Evolutionary conservation across 2,888 invertebrate genomes (phyloP), one percentile per base, ranked within the genome.

Genomic region (Cephus rjabovi): DNA sequence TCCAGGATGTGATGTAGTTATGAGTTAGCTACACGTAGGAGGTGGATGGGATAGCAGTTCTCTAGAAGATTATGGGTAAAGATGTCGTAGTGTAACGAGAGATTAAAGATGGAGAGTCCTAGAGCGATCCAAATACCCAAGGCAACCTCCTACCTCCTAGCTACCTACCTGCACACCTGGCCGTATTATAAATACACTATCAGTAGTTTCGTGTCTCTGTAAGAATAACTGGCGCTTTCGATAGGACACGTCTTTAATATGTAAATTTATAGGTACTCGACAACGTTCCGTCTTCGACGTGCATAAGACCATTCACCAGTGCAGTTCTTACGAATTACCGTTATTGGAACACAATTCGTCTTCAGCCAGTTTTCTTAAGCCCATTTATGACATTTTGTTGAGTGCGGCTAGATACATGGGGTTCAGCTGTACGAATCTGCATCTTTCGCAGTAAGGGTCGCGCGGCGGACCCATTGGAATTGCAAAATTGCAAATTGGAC

Each of bases 1-100:
- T 89, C 87, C 90, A 91, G 91, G 91, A 91, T 91, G 89, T 89
- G 90, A 91, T 88, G 91, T 88, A 91, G 90, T 91, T 91, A 90
- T 90, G 91, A 91, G 90, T 91, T 90, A 88, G 91, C 88, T 87
- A 12, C n/a, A 86, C 87, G 86, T 86, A 84, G 84, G 85, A 85
- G 82, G 83, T 40, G 78, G 80, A 76, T 77, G 79, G 75, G 74
- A 73, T 70, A 9, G 30, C 31, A 70, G 30, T n/a, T 70, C 37
- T 37, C 70, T 9, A 74, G 85, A 86, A 87, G 87, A 89, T 87
- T 88, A 90, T 89, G 89, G 89, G 86, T 83, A 85, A 87, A 89
- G 87, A 89, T 89, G 88, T 82, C 77, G 70, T 70, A 30, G 4
- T 12, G 12, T 37, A 37, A 37, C 37, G 12, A 37, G 12, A 15